Evolutionary conservation across 2,113 vertebrate species (phyloP).

Genomic region (Gopherus evgoodei): DNA sequence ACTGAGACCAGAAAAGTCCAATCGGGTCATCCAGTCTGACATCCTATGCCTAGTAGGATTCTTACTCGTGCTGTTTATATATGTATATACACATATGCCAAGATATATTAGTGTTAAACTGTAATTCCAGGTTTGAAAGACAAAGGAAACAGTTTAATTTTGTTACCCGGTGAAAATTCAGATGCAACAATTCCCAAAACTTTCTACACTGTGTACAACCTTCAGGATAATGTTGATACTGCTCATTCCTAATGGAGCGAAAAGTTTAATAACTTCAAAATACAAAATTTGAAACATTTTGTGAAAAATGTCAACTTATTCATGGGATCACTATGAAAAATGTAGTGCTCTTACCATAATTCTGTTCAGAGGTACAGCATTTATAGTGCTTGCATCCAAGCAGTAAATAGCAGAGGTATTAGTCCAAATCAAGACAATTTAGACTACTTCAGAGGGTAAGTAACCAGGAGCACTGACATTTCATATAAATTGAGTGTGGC

Average conservation of each 20-base stretch:
- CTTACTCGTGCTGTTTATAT: not conserved
- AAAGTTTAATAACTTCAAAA: not conserved
- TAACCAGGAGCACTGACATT: slow-evolving; percentile 53
- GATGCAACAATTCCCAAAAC: not conserved
- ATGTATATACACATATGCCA: not conserved
- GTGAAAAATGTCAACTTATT: not conserved
- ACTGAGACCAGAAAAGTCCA: not conserved
- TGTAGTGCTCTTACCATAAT: not conserved
- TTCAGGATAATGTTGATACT: not conserved
- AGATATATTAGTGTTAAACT: not conserved
- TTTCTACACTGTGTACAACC: not conserved
- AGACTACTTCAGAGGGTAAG: slow-evolving; percentile 54
- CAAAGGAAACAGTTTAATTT: not conserved
- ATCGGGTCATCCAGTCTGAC: not conserved
- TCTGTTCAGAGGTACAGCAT: slow-evolving; percentile 25
- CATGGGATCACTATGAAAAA: slow-evolving; percentile 18
- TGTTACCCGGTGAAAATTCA: not conserved
- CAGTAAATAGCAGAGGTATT: slow-evolving; percentile 48
- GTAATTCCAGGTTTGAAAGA: not conserved
- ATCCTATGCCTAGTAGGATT: not conserved
- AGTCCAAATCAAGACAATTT: slow-evolving; percentile 29
- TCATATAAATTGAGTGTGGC: slow-evolving; percentile 63
- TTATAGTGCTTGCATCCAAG: slow-evolving; percentile 6
- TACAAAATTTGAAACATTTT: not conserved
- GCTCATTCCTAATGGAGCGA: not conserved